A percentile compares a stretch with the other conserved stretches of the same genome.
Conservation (phyloP, 2,888 invertebrate genomes). For the Drosophila parthenogenetica region DNA sequence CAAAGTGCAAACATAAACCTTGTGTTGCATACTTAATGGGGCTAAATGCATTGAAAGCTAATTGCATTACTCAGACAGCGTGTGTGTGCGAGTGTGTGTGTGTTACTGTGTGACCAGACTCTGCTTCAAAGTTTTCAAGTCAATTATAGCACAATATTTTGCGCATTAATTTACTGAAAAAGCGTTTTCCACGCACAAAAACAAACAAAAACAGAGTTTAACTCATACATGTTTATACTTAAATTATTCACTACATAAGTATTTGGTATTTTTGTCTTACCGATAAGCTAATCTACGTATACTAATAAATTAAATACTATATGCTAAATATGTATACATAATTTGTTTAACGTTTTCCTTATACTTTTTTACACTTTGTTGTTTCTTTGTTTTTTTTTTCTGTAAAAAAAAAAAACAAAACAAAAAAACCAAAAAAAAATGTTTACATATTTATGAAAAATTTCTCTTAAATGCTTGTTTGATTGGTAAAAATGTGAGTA, state of each 20-base stretch:
- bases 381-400: constrained; percentile 66
- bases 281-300: constrained; percentile 33
- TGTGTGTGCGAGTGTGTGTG: constrained; percentile 10
- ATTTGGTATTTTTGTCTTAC: constrained; percentile 7
- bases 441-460: constrained; percentile 73
- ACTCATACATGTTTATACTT: background rate
- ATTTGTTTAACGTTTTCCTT: constrained; percentile 56
- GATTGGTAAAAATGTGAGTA: constrained; percentile 85
- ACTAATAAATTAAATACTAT: constrained; percentile 18
- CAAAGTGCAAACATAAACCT: constrained; percentile 77
- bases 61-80: constrained; percentile 66
- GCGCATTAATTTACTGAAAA: constrained; percentile 21
- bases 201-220: constrained; percentile 5
- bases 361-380: constrained; percentile 59
- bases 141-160: constrained; percentile 28
- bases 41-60: constrained; percentile 68
- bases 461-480: constrained; percentile 84
- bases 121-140: constrained; percentile 12
- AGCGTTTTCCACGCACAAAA: constrained; percentile 2
- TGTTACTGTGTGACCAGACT: constrained; percentile 24
- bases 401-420: constrained; percentile 26
- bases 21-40: constrained; percentile 79
- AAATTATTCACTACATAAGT: constrained; percentile 10
- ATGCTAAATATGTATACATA: constrained; percentile 51
- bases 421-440: constrained; percentile 50